phyloP scores from a whole-genome alignment of 2,888 invertebrate genomes.

The Caradrina clavipalpis region DNA sequence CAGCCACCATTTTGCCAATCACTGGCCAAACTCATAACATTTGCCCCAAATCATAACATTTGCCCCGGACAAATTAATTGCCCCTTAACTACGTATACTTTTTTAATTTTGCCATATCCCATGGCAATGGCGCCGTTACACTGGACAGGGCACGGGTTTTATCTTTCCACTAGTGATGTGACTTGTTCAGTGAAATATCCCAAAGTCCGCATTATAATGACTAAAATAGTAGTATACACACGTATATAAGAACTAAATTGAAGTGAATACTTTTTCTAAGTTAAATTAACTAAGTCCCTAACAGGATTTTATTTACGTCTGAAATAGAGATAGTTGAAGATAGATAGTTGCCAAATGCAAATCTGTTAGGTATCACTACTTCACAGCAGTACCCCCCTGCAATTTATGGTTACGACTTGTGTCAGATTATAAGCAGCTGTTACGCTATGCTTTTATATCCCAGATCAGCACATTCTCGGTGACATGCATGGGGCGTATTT shows the following conservation, averaged over 20 bases:
- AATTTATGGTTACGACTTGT: slow-evolving; percentile 54
- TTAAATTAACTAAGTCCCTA: not conserved
- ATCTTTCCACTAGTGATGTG: slow-evolving; percentile 57
- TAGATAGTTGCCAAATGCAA: slow-evolving; percentile 7
- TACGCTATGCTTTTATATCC: slow-evolving; percentile 57
- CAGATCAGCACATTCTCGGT: slow-evolving; percentile 56
- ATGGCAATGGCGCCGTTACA: slow-evolving; percentile 51
- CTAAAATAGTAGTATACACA: not conserved
- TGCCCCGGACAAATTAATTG: slow-evolving; percentile 60
- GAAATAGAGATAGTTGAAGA: not conserved
- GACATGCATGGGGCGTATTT: slow-evolving; percentile 51
- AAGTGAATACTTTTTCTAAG: not conserved
- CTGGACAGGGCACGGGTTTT: slow-evolving; percentile 49
- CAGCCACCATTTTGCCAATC: slow-evolving; percentile 54
- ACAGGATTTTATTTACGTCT: not conserved
- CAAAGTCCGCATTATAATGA: not conserved
- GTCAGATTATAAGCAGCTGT: slow-evolving; percentile 60
- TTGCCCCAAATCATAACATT: slow-evolving; percentile 50
- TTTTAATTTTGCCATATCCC: slow-evolving; percentile 62
- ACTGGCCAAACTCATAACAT: slow-evolving; percentile 47
- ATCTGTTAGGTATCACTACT: slow-evolving; percentile 21
- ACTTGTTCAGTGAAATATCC: slow-evolving; percentile 15
- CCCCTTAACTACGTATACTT: slow-evolving; percentile 50
- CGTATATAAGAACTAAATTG: not conserved
- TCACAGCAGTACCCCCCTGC: slow-evolving; percentile 33